Evolutionary conservation across 2,888 invertebrate species (phyloP), one percentile per base, ranked within the genome.

Genomic region (Pecten maximus): DNA sequence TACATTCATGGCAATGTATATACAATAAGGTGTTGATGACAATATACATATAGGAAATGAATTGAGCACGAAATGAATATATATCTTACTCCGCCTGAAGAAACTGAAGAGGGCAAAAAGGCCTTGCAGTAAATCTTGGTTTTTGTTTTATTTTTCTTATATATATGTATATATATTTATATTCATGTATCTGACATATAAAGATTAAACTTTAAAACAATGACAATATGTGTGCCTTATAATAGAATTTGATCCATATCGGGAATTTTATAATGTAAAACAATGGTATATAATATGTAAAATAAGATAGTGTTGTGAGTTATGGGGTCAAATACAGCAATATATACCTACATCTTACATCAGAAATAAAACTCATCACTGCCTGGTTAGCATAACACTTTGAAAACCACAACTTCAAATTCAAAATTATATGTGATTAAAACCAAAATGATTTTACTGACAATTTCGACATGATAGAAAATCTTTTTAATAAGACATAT

Each of bases 281-380:
- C 44, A 44, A 44, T 44, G 44, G 44, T 6, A 44, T n/a, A n/a
- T 10, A 12, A 44, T 44, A 44, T 44, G 44, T 44, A 44, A 44
- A 44, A 44, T 74, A 35, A 35, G 28, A 35, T 35, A 74, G 28
- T 74, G 28, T 74, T 2, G 74, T 74, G 35, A 74, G 35, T 74
- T 74, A 74, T 74, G 74, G 74, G 74, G 10, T 74, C 44, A 44
- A 35, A 74, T 35, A 74, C 74, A 74, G 35, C 35, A 74, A 74
- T 74, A 74, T 74, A 54, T 54, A 28, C 35, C 74, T 35, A 74
- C 35, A 74, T 74, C 74, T 74, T 74, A 74, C 74, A 74, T 28
- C 74, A 74, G 35, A 28, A 35, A 35, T 35, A 74, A 35, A 35
- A 74, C 10, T 60, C 35, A 0, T 74, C 74, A 74, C 28, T 35